Conservation (phyloP, 2,888 invertebrate species). For the Ennomos fuscantarius region DNA sequence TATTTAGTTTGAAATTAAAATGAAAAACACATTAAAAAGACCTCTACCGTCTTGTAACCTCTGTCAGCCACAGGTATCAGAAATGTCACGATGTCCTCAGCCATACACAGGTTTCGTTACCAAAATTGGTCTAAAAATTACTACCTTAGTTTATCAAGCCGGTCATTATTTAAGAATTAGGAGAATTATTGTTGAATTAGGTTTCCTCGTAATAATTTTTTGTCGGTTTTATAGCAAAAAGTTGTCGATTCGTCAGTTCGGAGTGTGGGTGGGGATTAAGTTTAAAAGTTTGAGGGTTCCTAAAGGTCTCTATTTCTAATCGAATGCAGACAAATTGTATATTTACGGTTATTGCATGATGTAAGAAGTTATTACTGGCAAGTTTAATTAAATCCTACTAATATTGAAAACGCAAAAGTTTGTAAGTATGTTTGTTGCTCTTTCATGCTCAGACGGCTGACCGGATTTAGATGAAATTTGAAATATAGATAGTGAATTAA, state of each 20-base stretch:
- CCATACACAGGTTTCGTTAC: constrained; percentile 22
- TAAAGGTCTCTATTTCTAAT: not conserved
- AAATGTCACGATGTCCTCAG: constrained; percentile 33
- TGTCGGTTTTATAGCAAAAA: constrained; percentile 34
- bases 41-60: not conserved
- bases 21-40: constrained; percentile 4
- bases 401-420: too few species aligned
- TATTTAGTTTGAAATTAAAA: too few species aligned
- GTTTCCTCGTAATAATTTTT: constrained; percentile 56
- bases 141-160: constrained; percentile 39
- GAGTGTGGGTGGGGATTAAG: constrained; percentile 44
- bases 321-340: too few species aligned
- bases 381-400: too few species aligned
- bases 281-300: constrained; percentile 7
- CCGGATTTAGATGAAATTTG: too few species aligned
- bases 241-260: constrained; percentile 44
- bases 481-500: too few species aligned
- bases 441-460: too few species aligned
- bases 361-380: too few species aligned
- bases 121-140: constrained; percentile 39
- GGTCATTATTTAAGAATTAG: constrained; percentile 71
- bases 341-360: too few species aligned
- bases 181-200: constrained; percentile 61
- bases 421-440: too few species aligned
- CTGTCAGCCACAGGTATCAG: not conserved